Conservation (phyloP, 2,113 vertebrate genomes). For the Corythornis vintsioides region DNA sequence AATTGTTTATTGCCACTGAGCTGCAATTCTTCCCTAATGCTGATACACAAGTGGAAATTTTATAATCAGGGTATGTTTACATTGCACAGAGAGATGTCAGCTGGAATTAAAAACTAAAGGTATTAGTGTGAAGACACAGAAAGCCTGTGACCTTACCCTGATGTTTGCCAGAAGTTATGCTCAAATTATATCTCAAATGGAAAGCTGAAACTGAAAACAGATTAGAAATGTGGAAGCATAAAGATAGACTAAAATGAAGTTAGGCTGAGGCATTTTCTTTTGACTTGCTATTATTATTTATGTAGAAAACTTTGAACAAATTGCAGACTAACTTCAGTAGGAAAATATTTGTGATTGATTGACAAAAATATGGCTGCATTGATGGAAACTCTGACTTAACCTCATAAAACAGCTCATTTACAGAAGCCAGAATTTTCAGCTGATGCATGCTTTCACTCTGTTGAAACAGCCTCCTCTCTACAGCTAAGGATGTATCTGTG, state of each 20-base stretch:
- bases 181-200: not conserved
- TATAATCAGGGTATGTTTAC: not conserved
- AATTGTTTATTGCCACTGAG: not conserved
- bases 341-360: conserved; percentile 53
- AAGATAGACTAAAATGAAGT: not conserved
- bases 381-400: conserved; percentile 49
- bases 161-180: not conserved
- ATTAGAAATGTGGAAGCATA: not conserved
- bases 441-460: not conserved
- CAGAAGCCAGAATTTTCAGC: not conserved
- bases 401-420: not conserved
- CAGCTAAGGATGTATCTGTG: not conserved
- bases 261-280: not conserved
- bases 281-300: conserved; percentile 28
- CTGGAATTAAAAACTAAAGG: not conserved
- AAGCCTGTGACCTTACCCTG: not conserved
- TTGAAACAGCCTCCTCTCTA: not conserved
- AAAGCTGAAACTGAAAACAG: not conserved
- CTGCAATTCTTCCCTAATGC: not conserved
- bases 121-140: not conserved
- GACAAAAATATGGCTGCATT: not conserved
- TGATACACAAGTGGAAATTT: not conserved
- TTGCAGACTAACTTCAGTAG: conserved; percentile 1
- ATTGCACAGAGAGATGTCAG: not conserved
- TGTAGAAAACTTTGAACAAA: conserved; percentile 4